A percentile compares a stretch with the other conserved stretches of the same genome.
phyloP scores from a whole-genome alignment of 2,113 vertebrate genomes.

The Ptilorrhoa leucosticta region DNA sequence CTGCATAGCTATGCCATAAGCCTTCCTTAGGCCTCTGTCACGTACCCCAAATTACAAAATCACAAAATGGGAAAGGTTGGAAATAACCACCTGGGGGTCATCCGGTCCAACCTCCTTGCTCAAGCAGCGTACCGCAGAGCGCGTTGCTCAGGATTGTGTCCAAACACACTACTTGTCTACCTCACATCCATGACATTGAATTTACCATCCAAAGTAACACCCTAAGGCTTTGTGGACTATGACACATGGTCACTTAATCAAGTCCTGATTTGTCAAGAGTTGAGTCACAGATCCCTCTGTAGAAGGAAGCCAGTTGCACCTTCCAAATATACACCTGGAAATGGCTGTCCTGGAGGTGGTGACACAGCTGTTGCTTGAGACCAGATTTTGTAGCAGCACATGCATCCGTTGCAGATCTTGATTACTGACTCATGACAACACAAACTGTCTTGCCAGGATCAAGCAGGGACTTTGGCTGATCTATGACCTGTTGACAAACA shows the following conservation, averaged over 20 bases:
- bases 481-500: background rate
- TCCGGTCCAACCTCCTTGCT: background rate
- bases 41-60: rapidly evolving
- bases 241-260: background rate
- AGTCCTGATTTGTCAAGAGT: background rate
- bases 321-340: background rate
- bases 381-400: background rate
- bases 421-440: background rate
- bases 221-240: background rate
- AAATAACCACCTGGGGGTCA: background rate
- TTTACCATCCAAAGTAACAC: background rate
- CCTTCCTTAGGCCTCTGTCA: background rate
- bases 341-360: background rate
- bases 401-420: background rate
- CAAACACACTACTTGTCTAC: background rate
- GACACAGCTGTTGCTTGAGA: background rate
- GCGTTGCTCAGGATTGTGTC: background rate
- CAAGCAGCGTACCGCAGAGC: background rate
- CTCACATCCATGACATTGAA: background rate
- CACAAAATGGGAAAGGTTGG: background rate
- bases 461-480: background rate
- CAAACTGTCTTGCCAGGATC: background rate
- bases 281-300: background rate
- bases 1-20: background rate
- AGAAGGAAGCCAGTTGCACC: background rate